Evolutionary conservation across 1,140 invertebrate genomes (phyloP).

Genomic region (Rhagoletis zephyria): DNA sequence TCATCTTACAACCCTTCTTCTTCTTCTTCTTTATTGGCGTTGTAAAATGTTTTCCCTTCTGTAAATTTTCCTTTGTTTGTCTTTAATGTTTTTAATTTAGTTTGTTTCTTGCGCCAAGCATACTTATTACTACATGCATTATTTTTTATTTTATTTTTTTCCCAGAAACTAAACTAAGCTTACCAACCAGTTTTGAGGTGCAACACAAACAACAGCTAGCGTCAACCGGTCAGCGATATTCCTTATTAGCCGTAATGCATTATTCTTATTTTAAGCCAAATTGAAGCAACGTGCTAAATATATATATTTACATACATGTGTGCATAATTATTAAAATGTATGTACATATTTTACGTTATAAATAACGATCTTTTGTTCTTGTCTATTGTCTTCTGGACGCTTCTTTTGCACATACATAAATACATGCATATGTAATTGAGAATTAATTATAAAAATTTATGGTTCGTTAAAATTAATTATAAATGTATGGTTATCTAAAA

Average conservation of each 20-base stretch:
- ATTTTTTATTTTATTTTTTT: background rate
- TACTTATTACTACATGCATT: background rate
- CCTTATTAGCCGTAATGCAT: slow-evolving; percentile 6
- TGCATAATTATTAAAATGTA: background rate
- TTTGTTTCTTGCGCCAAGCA: background rate
- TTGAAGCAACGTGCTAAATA: background rate
- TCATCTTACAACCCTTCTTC: too few relatives aligned
- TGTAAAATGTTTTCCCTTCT: too few relatives aligned
- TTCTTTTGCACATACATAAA: background rate
- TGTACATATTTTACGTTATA: background rate
- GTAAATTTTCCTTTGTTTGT: background rate
- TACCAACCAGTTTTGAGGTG: background rate
- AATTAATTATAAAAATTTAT: background rate
- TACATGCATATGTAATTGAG: background rate
- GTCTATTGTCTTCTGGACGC: background rate
- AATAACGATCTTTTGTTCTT: background rate
- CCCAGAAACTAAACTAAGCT: background rate
- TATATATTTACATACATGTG: background rate
- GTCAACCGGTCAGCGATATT: background rate
- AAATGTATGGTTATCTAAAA: too few relatives aligned
- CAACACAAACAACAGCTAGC: background rate
- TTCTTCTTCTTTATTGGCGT: too few relatives aligned
- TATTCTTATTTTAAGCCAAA: slow-evolving; percentile 31
- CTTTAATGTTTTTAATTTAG: background rate
- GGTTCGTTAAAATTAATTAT: background rate